Percentiles rank a stretch among this genome's conserved stretches.
These are phyloP conservation scores for Sminthurinus aureus DNA, from an alignment of 2,888 invertebrate genomes.

Conservation along the genomic window DNA sequence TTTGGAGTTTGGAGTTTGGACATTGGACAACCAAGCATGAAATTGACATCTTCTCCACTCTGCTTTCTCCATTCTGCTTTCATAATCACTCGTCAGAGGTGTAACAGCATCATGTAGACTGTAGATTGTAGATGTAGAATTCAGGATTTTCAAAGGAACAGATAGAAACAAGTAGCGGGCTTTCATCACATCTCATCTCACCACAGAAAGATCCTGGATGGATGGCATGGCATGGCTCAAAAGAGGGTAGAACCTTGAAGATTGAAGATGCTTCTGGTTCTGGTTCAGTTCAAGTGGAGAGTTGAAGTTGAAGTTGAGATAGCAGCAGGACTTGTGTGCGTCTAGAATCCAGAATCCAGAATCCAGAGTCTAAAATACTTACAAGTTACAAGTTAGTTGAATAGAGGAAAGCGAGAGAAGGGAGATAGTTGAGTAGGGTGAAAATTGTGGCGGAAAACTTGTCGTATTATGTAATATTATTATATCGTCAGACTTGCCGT, in stretches of 20 bases:
- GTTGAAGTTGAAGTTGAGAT: too few species aligned
- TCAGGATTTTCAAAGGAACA: neutral
- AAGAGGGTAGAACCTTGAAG: too few species aligned
- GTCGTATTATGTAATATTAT: conserved; percentile 1
- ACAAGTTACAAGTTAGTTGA: neutral
- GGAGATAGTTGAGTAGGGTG: neutral
- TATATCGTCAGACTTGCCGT: too few species aligned
- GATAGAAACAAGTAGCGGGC: neutral
- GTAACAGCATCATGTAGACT: too few species aligned
- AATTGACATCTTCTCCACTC: conserved; percentile 4
- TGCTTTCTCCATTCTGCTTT: neutral
- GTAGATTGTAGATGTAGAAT: too few species aligned
- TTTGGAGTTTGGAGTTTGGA: too few species aligned
- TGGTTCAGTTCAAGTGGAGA: neutral
- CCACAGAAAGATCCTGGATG: too few species aligned
- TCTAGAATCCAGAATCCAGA: neutral
- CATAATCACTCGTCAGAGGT: conserved; percentile 5
- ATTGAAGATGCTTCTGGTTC: neutral
- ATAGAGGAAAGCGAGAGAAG: neutral
- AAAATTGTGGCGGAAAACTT: neutral
- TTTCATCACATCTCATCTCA: neutral
- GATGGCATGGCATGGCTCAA: too few species aligned
- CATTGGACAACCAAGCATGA: neutral
- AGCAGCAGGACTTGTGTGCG: neutral
- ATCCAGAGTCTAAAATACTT: too few species aligned